phyloP scores from a whole-genome alignment of 1,140 invertebrate genomes.

The Diabrotica virgifera region DNA sequence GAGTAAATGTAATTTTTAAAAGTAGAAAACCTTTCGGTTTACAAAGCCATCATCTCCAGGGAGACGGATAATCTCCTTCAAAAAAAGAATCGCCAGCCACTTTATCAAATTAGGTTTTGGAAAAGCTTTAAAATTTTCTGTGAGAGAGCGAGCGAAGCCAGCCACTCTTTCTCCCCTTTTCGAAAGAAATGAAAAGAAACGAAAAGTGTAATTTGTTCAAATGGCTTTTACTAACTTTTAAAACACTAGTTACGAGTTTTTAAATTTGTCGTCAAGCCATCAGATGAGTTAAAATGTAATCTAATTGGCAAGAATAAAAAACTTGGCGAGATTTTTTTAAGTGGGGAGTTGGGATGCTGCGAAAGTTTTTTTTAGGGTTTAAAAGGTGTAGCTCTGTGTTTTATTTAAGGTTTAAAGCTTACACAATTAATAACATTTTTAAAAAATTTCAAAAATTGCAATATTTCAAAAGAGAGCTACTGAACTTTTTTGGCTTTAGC shows the following conservation, averaged over 20 bases:
- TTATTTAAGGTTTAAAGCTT: no score
- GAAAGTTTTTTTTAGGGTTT: no score
- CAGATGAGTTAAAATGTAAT: constrained; percentile 1
- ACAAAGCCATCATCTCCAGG: constrained; percentile 4
- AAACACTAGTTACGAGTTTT: constrained; percentile 42
- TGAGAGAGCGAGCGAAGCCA: constrained; percentile 24
- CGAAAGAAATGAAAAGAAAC: constrained; percentile 43
- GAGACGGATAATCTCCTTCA: constrained; percentile 6
- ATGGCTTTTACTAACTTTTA: constrained; percentile 40
- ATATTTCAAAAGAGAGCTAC: no score
- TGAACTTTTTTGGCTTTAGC: no score
- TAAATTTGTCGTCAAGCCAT: constrained; percentile 37
- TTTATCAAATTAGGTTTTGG: constrained; percentile 37
- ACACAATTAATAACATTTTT: no score
- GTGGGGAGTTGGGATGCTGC: no score
- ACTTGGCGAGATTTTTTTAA: neutral
- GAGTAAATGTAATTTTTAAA: no score
- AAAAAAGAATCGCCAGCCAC: constrained; percentile 10
- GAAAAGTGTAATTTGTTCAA: constrained; percentile 45
- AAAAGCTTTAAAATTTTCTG: constrained; percentile 39
- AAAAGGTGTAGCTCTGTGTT: no score
- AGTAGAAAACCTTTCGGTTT: neutral
- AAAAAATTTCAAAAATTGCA: no score
- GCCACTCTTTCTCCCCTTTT: constrained; percentile 36
- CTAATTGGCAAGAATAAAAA: neutral